phyloP scores from a whole-genome alignment of 37 sponge, comb jelly and placozoan genomes.

The Ephydatia muelleri region DNA sequence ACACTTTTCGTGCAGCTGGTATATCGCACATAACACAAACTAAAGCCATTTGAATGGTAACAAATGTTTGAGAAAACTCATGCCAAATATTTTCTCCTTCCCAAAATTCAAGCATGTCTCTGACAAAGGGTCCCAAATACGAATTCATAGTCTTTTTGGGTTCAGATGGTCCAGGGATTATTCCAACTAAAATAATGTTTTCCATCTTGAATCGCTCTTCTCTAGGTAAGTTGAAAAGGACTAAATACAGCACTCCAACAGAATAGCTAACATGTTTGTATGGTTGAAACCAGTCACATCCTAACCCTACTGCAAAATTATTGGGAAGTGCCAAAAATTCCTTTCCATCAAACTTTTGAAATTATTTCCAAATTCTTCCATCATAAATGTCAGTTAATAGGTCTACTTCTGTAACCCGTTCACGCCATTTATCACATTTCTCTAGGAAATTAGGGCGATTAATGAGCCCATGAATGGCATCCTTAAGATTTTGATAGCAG shows the following conservation, averaged over 20 bases:
- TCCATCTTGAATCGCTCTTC: conserved; percentile 8
- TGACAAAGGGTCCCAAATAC: conserved; percentile 9
- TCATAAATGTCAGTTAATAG: too few relatives aligned
- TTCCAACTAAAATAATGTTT: conserved; percentile 29
- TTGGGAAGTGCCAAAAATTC: too few relatives aligned
- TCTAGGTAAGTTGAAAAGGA: conserved; percentile 11
- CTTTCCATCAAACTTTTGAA: too few relatives aligned
- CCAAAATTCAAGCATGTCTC: conserved; percentile 8
- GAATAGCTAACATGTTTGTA: conserved; percentile 5
- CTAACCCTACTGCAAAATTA: too few relatives aligned
- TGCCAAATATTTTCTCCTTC: neutral
- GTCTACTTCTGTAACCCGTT: too few relatives aligned
- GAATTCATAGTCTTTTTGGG: conserved; percentile 1
- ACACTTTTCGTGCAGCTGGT: conserved; percentile 21
- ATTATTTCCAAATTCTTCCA: too few relatives aligned
- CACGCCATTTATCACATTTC: too few relatives aligned
- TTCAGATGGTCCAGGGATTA: conserved; percentile 34
- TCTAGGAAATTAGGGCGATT: too few relatives aligned
- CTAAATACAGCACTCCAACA: conserved; percentile 13
- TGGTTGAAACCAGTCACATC: conserved; percentile 40
- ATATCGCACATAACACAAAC: conserved; percentile 8
- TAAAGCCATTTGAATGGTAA: neutral
- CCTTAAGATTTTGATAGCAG: too few relatives aligned
- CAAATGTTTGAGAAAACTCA: neutral
- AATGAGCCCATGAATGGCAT: too few relatives aligned